Conservation (phyloP, 2,888 invertebrate species). For the Poecilobothrus nobilitatus region DNA sequence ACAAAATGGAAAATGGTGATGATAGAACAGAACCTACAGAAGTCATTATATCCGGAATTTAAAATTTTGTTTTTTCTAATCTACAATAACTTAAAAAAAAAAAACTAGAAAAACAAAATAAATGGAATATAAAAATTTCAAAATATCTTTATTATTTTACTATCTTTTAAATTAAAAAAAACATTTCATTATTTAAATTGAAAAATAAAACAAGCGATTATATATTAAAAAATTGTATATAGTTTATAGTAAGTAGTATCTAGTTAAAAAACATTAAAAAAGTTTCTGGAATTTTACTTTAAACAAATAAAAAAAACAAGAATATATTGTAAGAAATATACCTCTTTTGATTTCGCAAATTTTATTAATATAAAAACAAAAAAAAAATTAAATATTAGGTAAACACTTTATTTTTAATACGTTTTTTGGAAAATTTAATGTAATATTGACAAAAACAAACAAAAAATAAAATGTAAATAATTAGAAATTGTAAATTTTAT, state of each 20-base stretch:
- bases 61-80: background rate
- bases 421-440: slow-evolving; percentile 6
- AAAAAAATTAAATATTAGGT: background rate
- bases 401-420: slow-evolving; percentile 5
- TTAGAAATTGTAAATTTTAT: background rate
- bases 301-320: background rate
- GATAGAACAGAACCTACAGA: slow-evolving; percentile 29
- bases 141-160: background rate
- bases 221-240: background rate
- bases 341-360: slow-evolving; percentile 1
- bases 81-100: too few relatives aligned
- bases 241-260: background rate
- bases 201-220: background rate
- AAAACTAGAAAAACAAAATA: too few relatives aligned
- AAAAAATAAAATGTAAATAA: background rate
- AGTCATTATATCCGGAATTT: slow-evolving; percentile 18
- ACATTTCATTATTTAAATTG: background rate
- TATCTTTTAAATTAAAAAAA: background rate
- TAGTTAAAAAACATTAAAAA: background rate
- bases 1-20: slow-evolving; percentile 42
- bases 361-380: background rate
- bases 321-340: background rate
- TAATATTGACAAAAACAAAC: background rate
- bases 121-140: background rate
- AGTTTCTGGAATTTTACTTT: background rate